Conservation (phyloP, 2,797 vertebrate genomes). For the Lacerta bilineata region DNA sequence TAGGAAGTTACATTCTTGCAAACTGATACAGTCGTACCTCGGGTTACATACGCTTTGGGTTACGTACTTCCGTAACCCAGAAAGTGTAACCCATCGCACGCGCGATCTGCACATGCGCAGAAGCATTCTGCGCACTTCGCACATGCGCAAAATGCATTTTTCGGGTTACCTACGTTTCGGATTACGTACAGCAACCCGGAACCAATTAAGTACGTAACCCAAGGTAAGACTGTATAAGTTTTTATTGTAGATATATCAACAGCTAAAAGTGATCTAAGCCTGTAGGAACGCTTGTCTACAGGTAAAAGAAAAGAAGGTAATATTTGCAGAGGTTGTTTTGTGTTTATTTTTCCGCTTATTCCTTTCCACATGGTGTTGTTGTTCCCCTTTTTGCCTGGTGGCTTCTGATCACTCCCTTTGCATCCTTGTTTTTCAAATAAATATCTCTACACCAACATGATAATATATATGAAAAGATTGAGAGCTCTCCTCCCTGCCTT, state of each 20-base stretch:
- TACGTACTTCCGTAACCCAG: too few relatives aligned
- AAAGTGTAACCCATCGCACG: too few relatives aligned
- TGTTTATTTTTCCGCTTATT: background rate
- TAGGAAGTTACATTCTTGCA: background rate
- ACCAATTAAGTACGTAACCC: too few relatives aligned
- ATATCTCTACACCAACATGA: background rate
- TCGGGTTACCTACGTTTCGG: too few relatives aligned
- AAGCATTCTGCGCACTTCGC: too few relatives aligned
- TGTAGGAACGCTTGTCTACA: background rate
- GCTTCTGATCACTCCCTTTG: constrained; percentile 11
- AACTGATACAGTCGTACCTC: background rate
- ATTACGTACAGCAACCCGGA: too few relatives aligned
- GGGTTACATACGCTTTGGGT: too few relatives aligned
- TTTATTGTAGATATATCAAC: background rate
- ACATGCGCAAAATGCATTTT: too few relatives aligned
- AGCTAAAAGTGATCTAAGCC: background rate
- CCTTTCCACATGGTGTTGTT: background rate
- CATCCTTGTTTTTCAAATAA: background rate
- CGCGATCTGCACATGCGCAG: too few relatives aligned
- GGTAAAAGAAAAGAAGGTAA: background rate
- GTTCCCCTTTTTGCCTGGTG: background rate
- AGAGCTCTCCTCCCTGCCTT: background rate
- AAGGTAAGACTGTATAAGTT: too few relatives aligned
- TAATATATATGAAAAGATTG: background rate
- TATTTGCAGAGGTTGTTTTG: background rate